These are phyloP conservation scores for Columba livia DNA, from an alignment of 2,113 vertebrate species.

Conservation along the genomic window DNA sequence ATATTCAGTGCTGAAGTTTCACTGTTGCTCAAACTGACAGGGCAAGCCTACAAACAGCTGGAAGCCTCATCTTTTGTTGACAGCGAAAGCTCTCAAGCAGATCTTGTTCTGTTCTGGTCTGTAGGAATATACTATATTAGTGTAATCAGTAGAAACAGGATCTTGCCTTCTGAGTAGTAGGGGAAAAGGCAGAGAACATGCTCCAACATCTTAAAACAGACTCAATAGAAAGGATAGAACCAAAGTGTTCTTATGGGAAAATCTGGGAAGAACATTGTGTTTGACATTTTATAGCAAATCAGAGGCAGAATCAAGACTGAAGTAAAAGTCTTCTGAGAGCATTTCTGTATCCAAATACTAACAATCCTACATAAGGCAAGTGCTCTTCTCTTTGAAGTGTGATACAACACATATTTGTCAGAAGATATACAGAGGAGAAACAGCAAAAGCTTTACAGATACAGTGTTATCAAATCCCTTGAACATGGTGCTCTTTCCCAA, in stretches of 20 bases:
- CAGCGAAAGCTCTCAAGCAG: not conserved
- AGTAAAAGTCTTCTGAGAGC: not conserved
- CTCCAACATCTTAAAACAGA: not conserved
- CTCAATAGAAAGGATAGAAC: not conserved
- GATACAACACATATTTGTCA: not conserved
- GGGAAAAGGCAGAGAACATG: not conserved
- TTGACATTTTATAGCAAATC: not conserved
- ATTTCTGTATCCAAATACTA: not conserved
- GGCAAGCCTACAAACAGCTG: not conserved
- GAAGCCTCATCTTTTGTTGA: not conserved
- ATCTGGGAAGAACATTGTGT: not conserved
- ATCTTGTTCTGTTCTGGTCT: not conserved
- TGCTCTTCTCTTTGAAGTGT: not conserved
- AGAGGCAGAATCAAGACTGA: not conserved
- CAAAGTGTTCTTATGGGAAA: not conserved
- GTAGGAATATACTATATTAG: not conserved
- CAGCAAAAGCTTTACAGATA: not conserved
- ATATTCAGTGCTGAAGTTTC: not conserved
- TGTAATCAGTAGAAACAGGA: not conserved
- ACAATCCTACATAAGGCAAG: not conserved
- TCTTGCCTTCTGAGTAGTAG: not conserved
- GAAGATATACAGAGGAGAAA: not conserved
- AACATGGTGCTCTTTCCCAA: not conserved
- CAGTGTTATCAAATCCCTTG: not conserved
- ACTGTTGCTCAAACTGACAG: not conserved